Base-by-base conservation (phyloP, 2,797 vertebrate species). In the Bryconaethiops microstoma region DNA sequence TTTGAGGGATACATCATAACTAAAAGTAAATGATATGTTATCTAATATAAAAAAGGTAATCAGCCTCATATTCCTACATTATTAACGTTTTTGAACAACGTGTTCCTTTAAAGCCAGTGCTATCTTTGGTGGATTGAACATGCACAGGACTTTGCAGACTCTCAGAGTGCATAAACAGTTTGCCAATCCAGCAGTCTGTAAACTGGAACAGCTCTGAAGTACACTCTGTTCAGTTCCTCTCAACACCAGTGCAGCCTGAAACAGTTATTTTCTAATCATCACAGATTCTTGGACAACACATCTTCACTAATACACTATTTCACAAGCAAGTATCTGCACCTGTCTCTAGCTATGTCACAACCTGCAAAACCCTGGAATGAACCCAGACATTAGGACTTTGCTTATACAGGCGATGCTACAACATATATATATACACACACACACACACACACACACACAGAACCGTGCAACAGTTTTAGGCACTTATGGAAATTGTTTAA, bases 201-300 rank as follows among this genome's bases (percentile, higher is more conserved):
- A 80, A 52, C 4, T 40, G 73, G 23, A n/a, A n/a, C n/a, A n/a
- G n/a, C n/a, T n/a, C n/a, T n/a, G n/a, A n/a, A n/a, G n/a, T n/a
- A n/a, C n/a, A n/a, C n/a, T n/a, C n/a, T n/a, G n/a, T n/a, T n/a
- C n/a, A n/a, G n/a, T n/a, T n/a, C n/a, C n/a, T n/a, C 17, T 5
- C 35, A 4, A 67, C 7, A 42, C 62, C 0, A 45, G 21, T 64
- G 60, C 45, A 64, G 42, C 23, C 40, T 42, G n/a, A 12, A 25
- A 52, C n/a, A 21, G n/a, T 6, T 23, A n/a, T 72, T 35, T 54
- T 67, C 55, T n/a, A 59, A 50, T 59, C 54, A 74, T 29, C 39
- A 23, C 62, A 75, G 71, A 68, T 68, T 80, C n/a, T n/a, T n/a
- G n/a, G n/a, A 62, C 65, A 69, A 52, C 48, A 72, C 45, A 40